Conservation (phyloP, 2,797 vertebrate genomes). For the Acanthurus leucopareius region DNA sequence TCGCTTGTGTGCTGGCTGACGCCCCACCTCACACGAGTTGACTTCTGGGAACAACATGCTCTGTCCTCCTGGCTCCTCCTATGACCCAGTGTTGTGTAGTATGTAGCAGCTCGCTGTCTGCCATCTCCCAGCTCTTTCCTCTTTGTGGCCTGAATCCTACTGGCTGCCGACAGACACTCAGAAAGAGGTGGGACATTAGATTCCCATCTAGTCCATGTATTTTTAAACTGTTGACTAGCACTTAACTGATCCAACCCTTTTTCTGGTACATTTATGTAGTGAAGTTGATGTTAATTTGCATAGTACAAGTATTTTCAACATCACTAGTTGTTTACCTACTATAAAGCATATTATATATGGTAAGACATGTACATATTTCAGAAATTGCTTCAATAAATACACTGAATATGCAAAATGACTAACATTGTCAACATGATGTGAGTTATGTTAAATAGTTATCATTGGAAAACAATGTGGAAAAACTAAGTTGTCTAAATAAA, state of each 20-base stretch:
- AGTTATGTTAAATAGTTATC: neutral
- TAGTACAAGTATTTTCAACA: neutral
- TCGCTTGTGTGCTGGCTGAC: slow-evolving; percentile 66
- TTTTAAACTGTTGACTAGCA: neutral
- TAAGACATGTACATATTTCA: neutral
- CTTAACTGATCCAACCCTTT: neutral
- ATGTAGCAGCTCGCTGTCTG: slow-evolving; percentile 45
- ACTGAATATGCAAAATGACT: neutral
- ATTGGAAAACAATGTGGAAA: neutral
- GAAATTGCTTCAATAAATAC: neutral
- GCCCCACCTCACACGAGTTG: slow-evolving; percentile 72
- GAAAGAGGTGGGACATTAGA: slow-evolving; percentile 39
- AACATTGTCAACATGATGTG: neutral
- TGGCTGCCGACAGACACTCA: slow-evolving; percentile 28
- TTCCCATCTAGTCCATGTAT: slow-evolving; percentile 8
- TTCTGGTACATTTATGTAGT: neutral
- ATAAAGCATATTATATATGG: neutral
- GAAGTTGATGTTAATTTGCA: neutral
- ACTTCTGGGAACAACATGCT: slow-evolving; percentile 81
- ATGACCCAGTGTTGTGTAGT: slow-evolving; percentile 59
- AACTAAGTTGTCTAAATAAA: slow-evolving; percentile 1
- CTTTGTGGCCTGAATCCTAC: slow-evolving; percentile 29
- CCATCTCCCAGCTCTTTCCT: slow-evolving; percentile 46
- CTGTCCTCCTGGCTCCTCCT: slow-evolving; percentile 79
- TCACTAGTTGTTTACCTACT: neutral